These are phyloP conservation scores for Galbula dea DNA, from an alignment of 2,113 vertebrate species.

Conservation along the genomic window DNA sequence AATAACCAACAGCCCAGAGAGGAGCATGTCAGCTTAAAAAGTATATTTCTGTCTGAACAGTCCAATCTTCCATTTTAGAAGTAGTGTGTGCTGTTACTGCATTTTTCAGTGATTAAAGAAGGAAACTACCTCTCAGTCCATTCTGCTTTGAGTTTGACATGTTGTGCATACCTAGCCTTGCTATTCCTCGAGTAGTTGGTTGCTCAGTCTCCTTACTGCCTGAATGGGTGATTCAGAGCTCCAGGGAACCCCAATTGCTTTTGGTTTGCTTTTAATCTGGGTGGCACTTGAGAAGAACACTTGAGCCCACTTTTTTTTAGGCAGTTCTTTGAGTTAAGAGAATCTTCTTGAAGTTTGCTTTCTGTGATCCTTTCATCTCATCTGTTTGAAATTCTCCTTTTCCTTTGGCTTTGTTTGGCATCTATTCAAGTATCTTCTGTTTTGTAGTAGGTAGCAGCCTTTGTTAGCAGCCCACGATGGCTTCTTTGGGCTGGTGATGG, in stretches of 20 bases:
- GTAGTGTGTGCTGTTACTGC: fast-evolving
- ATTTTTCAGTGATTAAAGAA: constrained; percentile 1
- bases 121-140: neutral
- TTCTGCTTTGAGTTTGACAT: neutral
- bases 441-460: neutral
- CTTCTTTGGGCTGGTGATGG: neutral
- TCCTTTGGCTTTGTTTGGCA: constrained; percentile 35
- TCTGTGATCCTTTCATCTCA: constrained; percentile 14
- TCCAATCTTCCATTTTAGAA: constrained; percentile 7
- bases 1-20: neutral
- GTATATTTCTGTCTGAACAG: neutral
- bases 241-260: neutral
- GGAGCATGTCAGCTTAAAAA: neutral
- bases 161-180: neutral
- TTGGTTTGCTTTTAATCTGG: constrained; percentile 31
- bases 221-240: neutral
- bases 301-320: neutral
- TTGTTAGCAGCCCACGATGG: neutral
- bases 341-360: constrained; percentile 43
- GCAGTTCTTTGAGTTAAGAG: neutral
- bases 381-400: constrained; percentile 49
- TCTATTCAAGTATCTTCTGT: constrained; percentile 11
- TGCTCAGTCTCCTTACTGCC: neutral
- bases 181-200: neutral
- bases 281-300: constrained; percentile 19